Evolutionary conservation across 2,888 invertebrate species (phyloP).

Genomic region (Emmelina monodactyla): DNA sequence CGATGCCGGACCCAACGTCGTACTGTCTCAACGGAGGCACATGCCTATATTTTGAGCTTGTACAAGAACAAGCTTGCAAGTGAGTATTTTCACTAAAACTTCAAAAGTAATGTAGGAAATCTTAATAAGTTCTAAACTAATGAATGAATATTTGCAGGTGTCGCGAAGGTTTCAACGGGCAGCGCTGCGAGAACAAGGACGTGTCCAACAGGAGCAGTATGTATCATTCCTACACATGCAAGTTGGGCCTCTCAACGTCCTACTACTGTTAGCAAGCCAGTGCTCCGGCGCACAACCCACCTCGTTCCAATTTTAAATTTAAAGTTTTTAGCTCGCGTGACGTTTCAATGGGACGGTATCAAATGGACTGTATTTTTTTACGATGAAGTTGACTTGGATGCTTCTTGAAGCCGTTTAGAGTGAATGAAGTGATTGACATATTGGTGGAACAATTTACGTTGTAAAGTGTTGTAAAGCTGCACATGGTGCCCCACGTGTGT

Average conservation of each 20-base stretch:
- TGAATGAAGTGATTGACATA: background rate
- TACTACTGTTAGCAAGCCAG: slow-evolving; percentile 74
- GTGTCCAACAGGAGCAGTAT: slow-evolving; percentile 78
- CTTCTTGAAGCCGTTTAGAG: slow-evolving; percentile 8
- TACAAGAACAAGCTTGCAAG: slow-evolving; percentile 86
- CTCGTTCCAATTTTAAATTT: slow-evolving; percentile 47
- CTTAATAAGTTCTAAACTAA: too few species aligned
- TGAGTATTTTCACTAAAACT: slow-evolving; percentile 60
- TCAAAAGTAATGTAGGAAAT: too few species aligned
- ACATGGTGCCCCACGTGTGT: background rate
- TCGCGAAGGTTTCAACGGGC: slow-evolving; percentile 80
- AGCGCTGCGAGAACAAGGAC: slow-evolving; percentile 82
- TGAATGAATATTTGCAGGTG: too few species aligned
- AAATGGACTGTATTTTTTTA: slow-evolving; percentile 23
- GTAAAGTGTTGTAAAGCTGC: background rate
- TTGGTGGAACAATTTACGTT: background rate
- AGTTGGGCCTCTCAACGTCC: slow-evolving; percentile 78
- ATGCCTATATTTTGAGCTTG: slow-evolving; percentile 81
- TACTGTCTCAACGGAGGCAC: slow-evolving; percentile 90
- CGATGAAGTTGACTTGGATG: slow-evolving; percentile 17
- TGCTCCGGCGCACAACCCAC: slow-evolving; percentile 48
- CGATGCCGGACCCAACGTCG: slow-evolving; percentile 68
- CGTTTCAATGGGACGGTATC: slow-evolving; percentile 26
- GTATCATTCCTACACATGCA: slow-evolving; percentile 82
- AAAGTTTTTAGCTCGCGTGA: slow-evolving; percentile 34